A percentile compares a stretch with the other conserved stretches of the same genome.
phyloP scores from a whole-genome alignment of 2,888 invertebrate genomes.

The Lottia scabra region DNA sequence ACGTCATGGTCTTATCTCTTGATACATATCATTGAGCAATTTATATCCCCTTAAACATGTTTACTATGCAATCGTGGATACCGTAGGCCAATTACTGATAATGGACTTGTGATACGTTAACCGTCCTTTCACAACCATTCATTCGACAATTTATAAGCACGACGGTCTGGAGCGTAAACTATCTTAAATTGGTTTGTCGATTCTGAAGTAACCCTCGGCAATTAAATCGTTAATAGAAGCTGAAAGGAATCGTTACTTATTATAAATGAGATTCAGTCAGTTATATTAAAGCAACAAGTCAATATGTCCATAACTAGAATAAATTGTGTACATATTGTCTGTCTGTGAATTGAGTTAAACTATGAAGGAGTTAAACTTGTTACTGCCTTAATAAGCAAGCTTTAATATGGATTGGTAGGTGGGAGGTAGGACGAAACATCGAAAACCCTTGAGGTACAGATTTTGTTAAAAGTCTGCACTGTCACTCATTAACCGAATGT shows the following conservation, averaged over 20 bases:
- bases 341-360: too few species aligned
- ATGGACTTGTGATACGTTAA: slow-evolving; percentile 3
- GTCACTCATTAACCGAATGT: too few species aligned
- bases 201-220: neutral
- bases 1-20: neutral
- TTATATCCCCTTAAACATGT: neutral
- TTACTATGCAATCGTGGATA: slow-evolving; percentile 2
- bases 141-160: neutral
- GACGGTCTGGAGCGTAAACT: neutral
- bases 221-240: neutral
- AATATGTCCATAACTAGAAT: too few species aligned
- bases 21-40: slow-evolving; percentile 3
- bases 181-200: neutral
- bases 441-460: neutral
- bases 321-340: too few species aligned
- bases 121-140: neutral
- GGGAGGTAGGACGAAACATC: neutral
- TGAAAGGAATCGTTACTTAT: neutral
- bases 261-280: neutral
- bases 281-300: neutral
- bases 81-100: neutral
- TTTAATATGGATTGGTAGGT: too few species aligned
- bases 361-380: too few species aligned
- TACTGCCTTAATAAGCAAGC: too few species aligned
- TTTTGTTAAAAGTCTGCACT: neutral